These are phyloP conservation scores for Dinoponera quadriceps DNA, from an alignment of 1,140 invertebrate species.

Conservation along the genomic window DNA sequence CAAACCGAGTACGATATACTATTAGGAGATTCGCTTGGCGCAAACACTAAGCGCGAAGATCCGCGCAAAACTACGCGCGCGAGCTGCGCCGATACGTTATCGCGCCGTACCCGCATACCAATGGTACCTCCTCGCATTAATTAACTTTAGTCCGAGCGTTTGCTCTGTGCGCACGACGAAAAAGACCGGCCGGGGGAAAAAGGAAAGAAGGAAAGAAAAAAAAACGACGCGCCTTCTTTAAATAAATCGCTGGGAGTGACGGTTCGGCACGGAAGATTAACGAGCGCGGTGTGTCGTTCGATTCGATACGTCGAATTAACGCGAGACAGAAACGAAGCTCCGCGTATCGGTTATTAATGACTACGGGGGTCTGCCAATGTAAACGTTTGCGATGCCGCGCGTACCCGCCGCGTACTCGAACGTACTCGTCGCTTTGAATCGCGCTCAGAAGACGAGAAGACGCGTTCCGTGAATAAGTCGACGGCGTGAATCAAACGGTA, in stretches of 20 bases:
- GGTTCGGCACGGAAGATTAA: conserved; percentile 78
- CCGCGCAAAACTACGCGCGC: too few relatives aligned
- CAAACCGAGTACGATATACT: too few relatives aligned
- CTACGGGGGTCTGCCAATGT: conserved; percentile 65
- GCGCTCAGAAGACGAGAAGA: conserved; percentile 52
- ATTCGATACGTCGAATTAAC: conserved; percentile 83
- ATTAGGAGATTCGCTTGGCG: too few relatives aligned
- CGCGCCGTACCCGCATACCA: conserved; percentile 22
- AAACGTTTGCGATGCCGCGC: conserved; percentile 57
- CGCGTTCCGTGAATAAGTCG: conserved; percentile 35
- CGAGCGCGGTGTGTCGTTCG: conserved; percentile 79
- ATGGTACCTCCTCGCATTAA: conserved; percentile 56
- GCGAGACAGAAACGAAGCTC: conserved; percentile 69
- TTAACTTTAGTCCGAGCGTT: conserved; percentile 50
- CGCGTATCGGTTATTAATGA: conserved; percentile 78
- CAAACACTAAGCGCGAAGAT: too few relatives aligned
- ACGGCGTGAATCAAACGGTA: conserved; percentile 24
- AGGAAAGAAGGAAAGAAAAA: conserved; percentile 58
- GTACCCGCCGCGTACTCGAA: conserved; percentile 18
- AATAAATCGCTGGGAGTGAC: conserved; percentile 75
- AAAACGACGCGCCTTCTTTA: conserved; percentile 63
- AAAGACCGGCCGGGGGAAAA: conserved; percentile 62
- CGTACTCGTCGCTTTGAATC: conserved; percentile 55
- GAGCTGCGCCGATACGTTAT: conserved; percentile 24
- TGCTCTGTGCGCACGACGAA: conserved; percentile 51